Percentiles rank a stretch among this genome's conserved stretches.
Evolutionary conservation across 2,113 vertebrate genomes (phyloP).

Genomic region (Phrynosoma platyrhinos): DNA sequence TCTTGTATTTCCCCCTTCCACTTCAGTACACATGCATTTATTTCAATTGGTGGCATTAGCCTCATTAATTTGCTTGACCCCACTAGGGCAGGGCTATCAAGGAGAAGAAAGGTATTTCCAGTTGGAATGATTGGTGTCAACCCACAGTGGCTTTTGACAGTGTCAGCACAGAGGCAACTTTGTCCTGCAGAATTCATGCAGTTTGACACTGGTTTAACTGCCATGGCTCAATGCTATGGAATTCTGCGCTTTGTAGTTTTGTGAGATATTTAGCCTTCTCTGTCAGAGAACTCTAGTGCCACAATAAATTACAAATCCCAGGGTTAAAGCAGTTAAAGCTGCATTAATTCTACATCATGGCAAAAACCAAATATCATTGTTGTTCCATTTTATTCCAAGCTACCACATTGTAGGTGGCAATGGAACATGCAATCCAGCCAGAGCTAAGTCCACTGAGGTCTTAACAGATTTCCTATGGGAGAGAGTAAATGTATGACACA

Average conservation of each 20-base stretch:
- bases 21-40: too few relatives aligned
- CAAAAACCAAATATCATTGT: not conserved
- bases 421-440: not conserved
- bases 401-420: not conserved
- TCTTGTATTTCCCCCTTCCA: not conserved
- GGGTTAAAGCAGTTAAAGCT: too few relatives aligned
- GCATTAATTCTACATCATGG: too few relatives aligned
- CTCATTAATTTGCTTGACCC: constrained; percentile 23
- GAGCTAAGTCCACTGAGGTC: not conserved
- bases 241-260: too few relatives aligned
- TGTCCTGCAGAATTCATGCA: not conserved
- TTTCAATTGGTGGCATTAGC: constrained; percentile 11
- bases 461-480: not conserved
- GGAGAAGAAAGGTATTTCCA: not conserved
- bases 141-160: not conserved
- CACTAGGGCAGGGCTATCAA: not conserved
- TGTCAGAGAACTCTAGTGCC: too few relatives aligned
- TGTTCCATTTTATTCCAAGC: not conserved
- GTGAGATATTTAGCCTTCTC: too few relatives aligned
- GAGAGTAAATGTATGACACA: not conserved
- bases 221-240: too few relatives aligned
- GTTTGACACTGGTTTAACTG: too few relatives aligned
- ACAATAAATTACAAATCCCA: too few relatives aligned
- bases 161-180: not conserved
- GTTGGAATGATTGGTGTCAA: not conserved